A percentile compares a stretch with the other conserved stretches of the same genome.
Conservation (phyloP, 1,140 invertebrate genomes). For the Pachypeltis micranthus region DNA sequence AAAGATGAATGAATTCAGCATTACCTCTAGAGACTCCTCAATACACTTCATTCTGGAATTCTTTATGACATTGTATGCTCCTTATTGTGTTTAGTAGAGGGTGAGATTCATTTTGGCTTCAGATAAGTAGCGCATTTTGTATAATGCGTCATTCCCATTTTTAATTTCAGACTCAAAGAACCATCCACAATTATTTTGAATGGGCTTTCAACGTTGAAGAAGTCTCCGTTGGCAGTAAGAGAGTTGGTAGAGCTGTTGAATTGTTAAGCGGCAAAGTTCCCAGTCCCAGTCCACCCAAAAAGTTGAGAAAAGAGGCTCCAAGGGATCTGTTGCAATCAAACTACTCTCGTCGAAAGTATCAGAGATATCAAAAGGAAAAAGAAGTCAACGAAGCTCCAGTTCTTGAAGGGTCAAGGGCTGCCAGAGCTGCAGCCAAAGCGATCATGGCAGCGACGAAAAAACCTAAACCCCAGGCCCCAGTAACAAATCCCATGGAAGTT, state of each 20-base stretch:
- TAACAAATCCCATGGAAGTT: no score
- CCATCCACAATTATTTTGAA: conserved; percentile 61
- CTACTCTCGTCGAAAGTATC: background rate
- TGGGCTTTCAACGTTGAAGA: conserved; percentile 18
- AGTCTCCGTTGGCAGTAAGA: conserved; percentile 49
- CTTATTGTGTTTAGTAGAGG: no score
- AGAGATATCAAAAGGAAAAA: background rate
- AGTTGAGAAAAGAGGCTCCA: background rate
- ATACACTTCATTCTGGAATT: no score
- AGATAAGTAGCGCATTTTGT: no score
- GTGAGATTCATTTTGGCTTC: no score
- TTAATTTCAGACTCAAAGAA: conserved; percentile 48
- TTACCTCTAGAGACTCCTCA: no score
- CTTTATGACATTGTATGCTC: no score
- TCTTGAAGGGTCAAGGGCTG: background rate
- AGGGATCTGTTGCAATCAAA: background rate
- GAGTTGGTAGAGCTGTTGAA: conserved; percentile 58
- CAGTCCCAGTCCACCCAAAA: background rate
- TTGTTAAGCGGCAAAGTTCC: background rate
- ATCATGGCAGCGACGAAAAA: background rate
- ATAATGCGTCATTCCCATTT: no score
- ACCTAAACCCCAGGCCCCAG: background rate
- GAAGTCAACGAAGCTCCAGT: background rate
- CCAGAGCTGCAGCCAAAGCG: background rate
- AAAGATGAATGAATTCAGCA: no score